A percentile compares a stretch with the other conserved stretches of the same genome.
phyloP scores from a whole-genome alignment of 2,888 invertebrate species.

The Ophion obscuratus region DNA sequence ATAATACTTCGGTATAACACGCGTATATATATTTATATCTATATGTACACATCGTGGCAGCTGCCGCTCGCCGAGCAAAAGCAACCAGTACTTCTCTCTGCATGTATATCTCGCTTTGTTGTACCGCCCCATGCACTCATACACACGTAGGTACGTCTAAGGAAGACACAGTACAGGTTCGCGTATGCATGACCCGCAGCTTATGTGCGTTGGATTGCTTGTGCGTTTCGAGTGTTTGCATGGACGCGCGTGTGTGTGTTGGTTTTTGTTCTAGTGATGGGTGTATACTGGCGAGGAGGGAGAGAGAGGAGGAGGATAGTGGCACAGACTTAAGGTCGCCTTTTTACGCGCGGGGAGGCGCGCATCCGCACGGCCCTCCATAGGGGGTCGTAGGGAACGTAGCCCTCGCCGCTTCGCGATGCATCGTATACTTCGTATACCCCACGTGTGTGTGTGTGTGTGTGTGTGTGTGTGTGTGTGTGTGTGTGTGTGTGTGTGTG shows the following conservation, averaged over 20 bases:
- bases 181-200: background rate
- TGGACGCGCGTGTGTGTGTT: background rate
- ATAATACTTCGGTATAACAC: slow-evolving; percentile 82
- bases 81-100: slow-evolving; percentile 36
- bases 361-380: background rate
- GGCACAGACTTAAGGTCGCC: slow-evolving; percentile 16
- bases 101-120: slow-evolving; percentile 20
- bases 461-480: too few species aligned
- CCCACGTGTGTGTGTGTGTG: too few species aligned
- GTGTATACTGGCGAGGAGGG: background rate
- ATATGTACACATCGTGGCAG: slow-evolving; percentile 18
- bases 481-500: too few species aligned
- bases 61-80: slow-evolving; percentile 42
- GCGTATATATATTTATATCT: slow-evolving; percentile 55
- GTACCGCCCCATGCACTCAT: background rate
- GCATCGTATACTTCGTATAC: slow-evolving; percentile 10
- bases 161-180: background rate
- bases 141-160: background rate
- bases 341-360: background rate
- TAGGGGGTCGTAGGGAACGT: background rate
- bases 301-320: too few species aligned
- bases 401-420: background rate
- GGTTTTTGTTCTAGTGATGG: background rate
- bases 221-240: background rate
- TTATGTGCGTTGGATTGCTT: background rate